Conservation (phyloP, 2,797 vertebrate genomes). For the Sebastes vulpes region DNA sequence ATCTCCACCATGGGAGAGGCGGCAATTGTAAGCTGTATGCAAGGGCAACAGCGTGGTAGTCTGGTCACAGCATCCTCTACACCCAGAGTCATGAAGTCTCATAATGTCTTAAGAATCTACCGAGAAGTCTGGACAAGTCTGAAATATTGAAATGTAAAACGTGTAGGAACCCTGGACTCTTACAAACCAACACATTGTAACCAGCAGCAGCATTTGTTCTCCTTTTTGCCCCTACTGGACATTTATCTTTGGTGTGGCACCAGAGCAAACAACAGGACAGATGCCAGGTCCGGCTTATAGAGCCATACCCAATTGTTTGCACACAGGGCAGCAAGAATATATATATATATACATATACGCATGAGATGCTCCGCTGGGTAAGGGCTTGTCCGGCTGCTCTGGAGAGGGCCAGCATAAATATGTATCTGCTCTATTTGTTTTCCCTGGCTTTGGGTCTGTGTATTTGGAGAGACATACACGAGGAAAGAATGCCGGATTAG, state of each 20-base stretch:
- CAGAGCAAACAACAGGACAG: conserved; percentile 36
- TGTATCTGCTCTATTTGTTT: conserved; percentile 60
- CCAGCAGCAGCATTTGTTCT: background rate
- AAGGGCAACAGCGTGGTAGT: background rate
- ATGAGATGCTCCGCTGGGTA: conserved; percentile 50
- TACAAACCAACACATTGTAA: background rate
- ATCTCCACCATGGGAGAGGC: background rate
- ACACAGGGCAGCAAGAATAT: background rate
- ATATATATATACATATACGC: background rate
- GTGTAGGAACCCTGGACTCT: background rate
- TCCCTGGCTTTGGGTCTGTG: conserved; percentile 32
- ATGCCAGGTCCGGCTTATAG: conserved; percentile 52
- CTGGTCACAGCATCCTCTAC: background rate
- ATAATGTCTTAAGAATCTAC: too few relatives aligned
- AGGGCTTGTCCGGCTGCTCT: conserved; percentile 20
- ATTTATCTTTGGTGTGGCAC: conserved; percentile 62
- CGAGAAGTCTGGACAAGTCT: background rate
- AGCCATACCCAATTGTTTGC: conserved; percentile 21
- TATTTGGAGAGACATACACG: conserved; percentile 33
- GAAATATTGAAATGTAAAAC: background rate
- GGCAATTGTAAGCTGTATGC: background rate
- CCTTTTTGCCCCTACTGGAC: conserved; percentile 38
- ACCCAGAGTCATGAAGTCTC: background rate
- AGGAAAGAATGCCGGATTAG: conserved; percentile 54
- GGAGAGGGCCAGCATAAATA: conserved; percentile 44